A percentile compares a stretch with the other conserved stretches of the same genome.
Conservation (phyloP, 2,797 vertebrate species). For the Danio albolineatus region DNA sequence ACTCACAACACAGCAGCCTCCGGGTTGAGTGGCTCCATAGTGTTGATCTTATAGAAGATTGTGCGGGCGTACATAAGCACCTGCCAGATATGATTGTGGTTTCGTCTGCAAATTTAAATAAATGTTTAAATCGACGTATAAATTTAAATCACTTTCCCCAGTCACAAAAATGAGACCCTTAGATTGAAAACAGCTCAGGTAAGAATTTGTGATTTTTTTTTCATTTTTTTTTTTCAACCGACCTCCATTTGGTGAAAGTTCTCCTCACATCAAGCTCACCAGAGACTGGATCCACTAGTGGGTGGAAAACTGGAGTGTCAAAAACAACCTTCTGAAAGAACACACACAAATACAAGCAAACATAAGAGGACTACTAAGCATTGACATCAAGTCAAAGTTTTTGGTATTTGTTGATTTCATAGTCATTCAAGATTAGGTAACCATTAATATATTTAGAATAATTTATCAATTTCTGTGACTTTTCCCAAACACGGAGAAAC, state of each 20-base stretch:
- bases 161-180: background rate
- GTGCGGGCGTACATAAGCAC: constrained; percentile 96
- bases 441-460: background rate
- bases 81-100: constrained; percentile 99
- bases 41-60: constrained; percentile 98
- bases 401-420: background rate
- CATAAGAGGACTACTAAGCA: background rate
- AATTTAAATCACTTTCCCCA: background rate
- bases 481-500: background rate
- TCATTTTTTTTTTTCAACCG: background rate
- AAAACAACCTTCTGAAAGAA: constrained; percentile 89
- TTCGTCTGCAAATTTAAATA: constrained; percentile 80
- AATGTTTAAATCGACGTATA: background rate
- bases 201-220: background rate
- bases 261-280: constrained; percentile 97
- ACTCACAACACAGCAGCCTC: constrained; percentile 97
- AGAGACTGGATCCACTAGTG: constrained; percentile 92
- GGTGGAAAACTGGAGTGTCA: constrained; percentile 96
- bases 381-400: background rate
- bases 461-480: background rate
- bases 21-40: constrained; percentile 89
- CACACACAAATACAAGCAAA: constrained; percentile 47
- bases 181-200: background rate
- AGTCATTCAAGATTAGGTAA: background rate
- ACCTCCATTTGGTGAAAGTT: constrained; percentile 98